Evolutionary conservation across 2,797 vertebrate species (phyloP).

Genomic region (Dermochelys coriacea): DNA sequence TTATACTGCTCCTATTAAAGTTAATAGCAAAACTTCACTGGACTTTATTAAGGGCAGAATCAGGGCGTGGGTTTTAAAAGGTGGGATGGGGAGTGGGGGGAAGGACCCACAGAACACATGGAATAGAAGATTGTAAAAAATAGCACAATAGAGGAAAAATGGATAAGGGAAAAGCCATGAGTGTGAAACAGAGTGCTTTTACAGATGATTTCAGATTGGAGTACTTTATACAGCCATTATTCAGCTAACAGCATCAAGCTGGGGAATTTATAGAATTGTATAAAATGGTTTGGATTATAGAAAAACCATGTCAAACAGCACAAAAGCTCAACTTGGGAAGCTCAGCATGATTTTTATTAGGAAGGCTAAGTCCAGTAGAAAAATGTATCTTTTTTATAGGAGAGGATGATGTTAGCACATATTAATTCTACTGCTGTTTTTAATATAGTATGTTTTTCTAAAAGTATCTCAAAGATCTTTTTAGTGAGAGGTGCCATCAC

Average conservation of each 20-base stretch:
- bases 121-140: background rate
- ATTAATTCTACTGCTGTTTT: conserved; percentile 1
- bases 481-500: background rate
- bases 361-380: background rate
- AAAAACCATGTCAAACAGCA: conserved; percentile 25
- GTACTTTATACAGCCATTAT: conserved; percentile 20
- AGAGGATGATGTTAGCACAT: background rate
- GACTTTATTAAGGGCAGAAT: background rate
- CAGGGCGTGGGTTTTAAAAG: conserved; percentile 42
- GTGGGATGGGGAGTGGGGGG: background rate
- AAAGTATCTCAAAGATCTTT: background rate
- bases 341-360: background rate
- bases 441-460: background rate
- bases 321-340: conserved; percentile 2
- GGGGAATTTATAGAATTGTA: conserved; percentile 29
- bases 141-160: background rate
- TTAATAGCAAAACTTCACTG: background rate
- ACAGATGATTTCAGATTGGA: conserved; percentile 44
- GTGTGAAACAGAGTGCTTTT: background rate
- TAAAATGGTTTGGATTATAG: conserved; percentile 45
- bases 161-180: background rate
- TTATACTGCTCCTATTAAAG: background rate
- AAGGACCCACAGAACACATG: background rate
- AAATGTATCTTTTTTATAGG: conserved; percentile 19
- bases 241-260: conserved; percentile 3